phyloP scores from a whole-genome alignment of 2,888 invertebrate species.

The Notodonta dromedarius region DNA sequence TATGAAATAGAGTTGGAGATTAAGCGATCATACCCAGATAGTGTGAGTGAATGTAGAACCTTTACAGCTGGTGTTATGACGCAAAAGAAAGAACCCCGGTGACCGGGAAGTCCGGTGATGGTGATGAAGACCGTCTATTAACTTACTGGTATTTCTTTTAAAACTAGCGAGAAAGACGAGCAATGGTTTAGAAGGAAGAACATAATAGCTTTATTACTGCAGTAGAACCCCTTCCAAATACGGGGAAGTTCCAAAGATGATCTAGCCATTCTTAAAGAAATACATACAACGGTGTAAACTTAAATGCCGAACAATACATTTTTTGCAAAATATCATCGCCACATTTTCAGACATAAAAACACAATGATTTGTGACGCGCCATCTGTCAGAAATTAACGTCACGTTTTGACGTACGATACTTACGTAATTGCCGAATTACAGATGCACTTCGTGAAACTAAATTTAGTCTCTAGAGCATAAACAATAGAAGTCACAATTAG shows the following conservation, averaged over 20 bases:
- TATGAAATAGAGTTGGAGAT: not conserved
- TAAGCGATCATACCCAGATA: too few species aligned
- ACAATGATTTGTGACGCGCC: constrained; percentile 27
- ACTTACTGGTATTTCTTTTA: too few species aligned
- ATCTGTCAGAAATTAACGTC: constrained; percentile 26
- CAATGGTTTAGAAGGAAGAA: not conserved
- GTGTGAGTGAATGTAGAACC: too few species aligned
- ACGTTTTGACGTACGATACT: constrained; percentile 16
- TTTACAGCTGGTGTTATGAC: too few species aligned
- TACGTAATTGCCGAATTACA: constrained; percentile 7
- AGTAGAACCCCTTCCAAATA: too few species aligned
- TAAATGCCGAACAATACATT: not conserved
- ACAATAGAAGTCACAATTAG: constrained; percentile 30
- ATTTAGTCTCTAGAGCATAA: constrained; percentile 26
- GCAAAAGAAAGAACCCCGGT: too few species aligned
- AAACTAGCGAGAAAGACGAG: not conserved
- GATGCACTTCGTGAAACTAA: constrained; percentile 17
- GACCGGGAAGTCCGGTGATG: too few species aligned
- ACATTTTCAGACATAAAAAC: constrained; percentile 9
- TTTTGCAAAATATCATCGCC: not conserved
- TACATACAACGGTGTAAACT: not conserved
- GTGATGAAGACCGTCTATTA: too few species aligned
- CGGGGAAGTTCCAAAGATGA: too few species aligned
- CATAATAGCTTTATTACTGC: too few species aligned
- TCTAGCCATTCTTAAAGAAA: not conserved